Evolutionary conservation across 2,888 invertebrate genomes (phyloP), one percentile per base, ranked within the genome.

Genomic region (Cheilosia vernalis): DNA sequence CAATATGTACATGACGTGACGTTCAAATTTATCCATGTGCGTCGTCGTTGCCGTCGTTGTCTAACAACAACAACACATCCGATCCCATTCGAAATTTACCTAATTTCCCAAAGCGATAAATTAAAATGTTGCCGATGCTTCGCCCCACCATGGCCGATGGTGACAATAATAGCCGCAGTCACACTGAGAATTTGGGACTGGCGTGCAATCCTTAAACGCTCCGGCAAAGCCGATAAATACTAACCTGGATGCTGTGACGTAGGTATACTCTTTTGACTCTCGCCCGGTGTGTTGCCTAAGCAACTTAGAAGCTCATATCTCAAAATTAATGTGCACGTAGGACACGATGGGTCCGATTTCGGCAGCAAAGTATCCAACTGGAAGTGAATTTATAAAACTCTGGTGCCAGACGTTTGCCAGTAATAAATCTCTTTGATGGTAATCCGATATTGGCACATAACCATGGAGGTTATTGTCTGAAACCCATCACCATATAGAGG

Each of bases 21-120:
- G 33, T 33, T 33, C 55, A 17, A 72, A 37, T 49, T 27, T 19
- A 64, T 61, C 61, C 55, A 13, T 15, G 21, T 47, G 17, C n/a
- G 44, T n/a, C 6, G n/a, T 44, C 30, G n/a, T n/a, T 24, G 13
- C 0, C 13, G 21, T 13, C 51, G 24, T 21, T 10, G 4, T 21
- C 19, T 4, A 49, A 21, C 49, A 21, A 49, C 49, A 19, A 10
- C 19, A 19, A 4, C 24, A 24, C 19, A 21, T 17, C 33, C 37
- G 40, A 15, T 44, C 63, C 64, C 58, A 47, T 44, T 47, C 53
- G 49, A 82, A 66, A 55, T 72, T 55, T 66, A 72, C 82, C 82
- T 82, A 82, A 82, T 82, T 82, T 82, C 82, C 82, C 70, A 82
- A 82, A 72, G 66, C 82, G 72, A 82, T 82, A 82, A 82, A 82